These are phyloP conservation scores for Tragelaphus buxtoni DNA, from an alignment of 2,113 vertebrate species.

Conservation along the genomic window DNA sequence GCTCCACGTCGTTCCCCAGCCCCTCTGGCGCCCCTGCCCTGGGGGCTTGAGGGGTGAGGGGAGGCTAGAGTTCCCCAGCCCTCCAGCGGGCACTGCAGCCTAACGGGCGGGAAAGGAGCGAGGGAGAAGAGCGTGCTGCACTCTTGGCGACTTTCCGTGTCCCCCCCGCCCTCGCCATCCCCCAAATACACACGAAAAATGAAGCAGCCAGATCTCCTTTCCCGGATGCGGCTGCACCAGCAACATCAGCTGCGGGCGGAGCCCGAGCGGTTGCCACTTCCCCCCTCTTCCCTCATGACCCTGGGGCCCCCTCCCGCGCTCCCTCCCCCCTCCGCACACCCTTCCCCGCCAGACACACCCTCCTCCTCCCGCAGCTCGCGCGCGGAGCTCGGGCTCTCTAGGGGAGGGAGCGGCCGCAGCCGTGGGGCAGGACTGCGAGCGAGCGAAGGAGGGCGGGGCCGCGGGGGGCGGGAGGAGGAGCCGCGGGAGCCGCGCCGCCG, in stretches of 20 bases:
- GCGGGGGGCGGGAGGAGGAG: neutral
- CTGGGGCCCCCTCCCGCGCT: neutral
- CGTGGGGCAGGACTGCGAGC: neutral
- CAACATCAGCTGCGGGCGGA: constrained; percentile 65
- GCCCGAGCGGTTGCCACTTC: constrained; percentile 61
- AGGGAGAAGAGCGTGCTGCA: neutral
- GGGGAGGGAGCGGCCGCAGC: constrained; percentile 15
- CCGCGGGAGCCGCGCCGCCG: constrained; percentile 17
- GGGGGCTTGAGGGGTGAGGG: neutral
- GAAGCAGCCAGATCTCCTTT: constrained; percentile 7
- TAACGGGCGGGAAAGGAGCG: neutral
- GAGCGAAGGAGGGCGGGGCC: neutral
- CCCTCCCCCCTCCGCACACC: constrained; percentile 4
- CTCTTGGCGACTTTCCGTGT: constrained; percentile 13
- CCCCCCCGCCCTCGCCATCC: neutral
- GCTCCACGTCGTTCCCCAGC: neutral
- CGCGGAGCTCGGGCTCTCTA: rapidly evolving
- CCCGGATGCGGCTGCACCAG: constrained; percentile 61
- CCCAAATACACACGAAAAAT: neutral
- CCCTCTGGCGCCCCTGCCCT: neutral
- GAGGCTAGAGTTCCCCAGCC: neutral
- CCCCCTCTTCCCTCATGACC: constrained; percentile 70
- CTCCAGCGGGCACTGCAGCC: neutral
- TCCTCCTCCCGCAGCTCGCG: neutral
- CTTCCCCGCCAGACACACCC: constrained; percentile 55